Conservation (phyloP, 2,113 vertebrate genomes). For the Gymnogyps californianus region DNA sequence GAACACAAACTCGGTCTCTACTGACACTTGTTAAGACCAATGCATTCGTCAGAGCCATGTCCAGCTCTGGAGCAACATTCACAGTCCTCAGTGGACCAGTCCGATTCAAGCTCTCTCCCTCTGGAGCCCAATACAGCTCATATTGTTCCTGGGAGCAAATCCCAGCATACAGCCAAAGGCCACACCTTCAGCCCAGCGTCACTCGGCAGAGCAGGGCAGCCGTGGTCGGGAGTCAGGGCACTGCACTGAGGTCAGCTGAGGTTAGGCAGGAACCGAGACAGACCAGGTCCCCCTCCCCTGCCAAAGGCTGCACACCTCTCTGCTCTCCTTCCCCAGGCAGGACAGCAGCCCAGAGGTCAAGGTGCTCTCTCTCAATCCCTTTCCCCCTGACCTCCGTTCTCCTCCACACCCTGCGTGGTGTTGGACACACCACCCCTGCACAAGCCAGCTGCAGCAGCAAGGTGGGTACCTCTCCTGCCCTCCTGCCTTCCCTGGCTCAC, state of each 20-base stretch:
- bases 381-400: background rate
- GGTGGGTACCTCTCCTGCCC: background rate
- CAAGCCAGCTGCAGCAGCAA: rapidly evolving
- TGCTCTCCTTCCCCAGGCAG: background rate
- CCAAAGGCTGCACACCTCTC: rapidly evolving
- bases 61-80: background rate
- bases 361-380: background rate
- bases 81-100: background rate
- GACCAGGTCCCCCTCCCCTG: background rate
- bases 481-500: background rate
- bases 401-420: rapidly evolving
- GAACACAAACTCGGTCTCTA: background rate
- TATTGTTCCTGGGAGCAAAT: background rate
- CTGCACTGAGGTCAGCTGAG: background rate
- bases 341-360: background rate
- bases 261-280: background rate
- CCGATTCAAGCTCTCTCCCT: background rate
- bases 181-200: background rate
- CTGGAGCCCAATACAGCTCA: background rate
- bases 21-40: background rate
- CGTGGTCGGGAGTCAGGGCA: rapidly evolving
- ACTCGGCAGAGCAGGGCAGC: background rate
- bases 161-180: background rate
- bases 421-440: background rate
- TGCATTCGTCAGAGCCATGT: background rate